A percentile compares a stretch with the other conserved stretches of the same genome.
Evolutionary conservation across 2,113 vertebrate genomes (phyloP).

Genomic region (Electrona antarctica): DNA sequence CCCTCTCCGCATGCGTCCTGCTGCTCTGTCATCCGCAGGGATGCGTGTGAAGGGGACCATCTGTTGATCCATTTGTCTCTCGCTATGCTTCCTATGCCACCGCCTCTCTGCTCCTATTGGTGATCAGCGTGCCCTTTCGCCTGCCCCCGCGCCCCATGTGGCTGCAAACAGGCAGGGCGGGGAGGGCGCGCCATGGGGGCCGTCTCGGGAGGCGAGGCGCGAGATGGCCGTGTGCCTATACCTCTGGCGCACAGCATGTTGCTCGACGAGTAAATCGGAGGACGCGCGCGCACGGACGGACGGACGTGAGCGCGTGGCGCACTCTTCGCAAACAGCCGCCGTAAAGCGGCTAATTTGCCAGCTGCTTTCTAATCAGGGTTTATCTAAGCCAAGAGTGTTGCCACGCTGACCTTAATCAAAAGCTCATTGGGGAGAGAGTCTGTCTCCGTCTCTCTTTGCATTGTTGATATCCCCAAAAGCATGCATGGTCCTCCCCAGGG

Average conservation of each 20-base stretch:
- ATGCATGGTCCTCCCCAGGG: constrained; percentile 20
- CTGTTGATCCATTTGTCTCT: constrained; percentile 81
- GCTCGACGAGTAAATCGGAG: not conserved
- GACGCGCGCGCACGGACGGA: not conserved
- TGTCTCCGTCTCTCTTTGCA: constrained; percentile 22
- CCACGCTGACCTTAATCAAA: constrained; percentile 34
- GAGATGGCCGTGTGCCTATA: constrained; percentile 23
- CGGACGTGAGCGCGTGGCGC: not conserved
- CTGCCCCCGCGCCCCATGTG: constrained; percentile 47
- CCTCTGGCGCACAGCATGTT: constrained; percentile 15
- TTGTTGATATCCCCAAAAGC: constrained; percentile 35
- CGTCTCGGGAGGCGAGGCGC: constrained; percentile 3
- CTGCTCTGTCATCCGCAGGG: constrained; percentile 75
- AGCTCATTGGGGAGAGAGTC: constrained; percentile 4
- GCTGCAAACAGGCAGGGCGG: constrained; percentile 40
- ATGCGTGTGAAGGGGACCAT: constrained; percentile 79
- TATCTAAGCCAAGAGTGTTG: constrained; percentile 38
- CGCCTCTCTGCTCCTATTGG: constrained; percentile 50
- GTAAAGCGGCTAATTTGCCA: constrained; percentile 42
- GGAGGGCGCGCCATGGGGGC: constrained; percentile 4
- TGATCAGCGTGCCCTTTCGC: constrained; percentile 63
- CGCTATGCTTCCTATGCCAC: constrained; percentile 62
- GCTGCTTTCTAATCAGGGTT: constrained; percentile 53
- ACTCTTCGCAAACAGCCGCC: constrained; percentile 1
- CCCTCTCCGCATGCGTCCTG: constrained; percentile 58